These are phyloP conservation scores for Anneissia japonica DNA, from an alignment of 35 echinoderm and acorn worm species.

Conservation along the genomic window DNA sequence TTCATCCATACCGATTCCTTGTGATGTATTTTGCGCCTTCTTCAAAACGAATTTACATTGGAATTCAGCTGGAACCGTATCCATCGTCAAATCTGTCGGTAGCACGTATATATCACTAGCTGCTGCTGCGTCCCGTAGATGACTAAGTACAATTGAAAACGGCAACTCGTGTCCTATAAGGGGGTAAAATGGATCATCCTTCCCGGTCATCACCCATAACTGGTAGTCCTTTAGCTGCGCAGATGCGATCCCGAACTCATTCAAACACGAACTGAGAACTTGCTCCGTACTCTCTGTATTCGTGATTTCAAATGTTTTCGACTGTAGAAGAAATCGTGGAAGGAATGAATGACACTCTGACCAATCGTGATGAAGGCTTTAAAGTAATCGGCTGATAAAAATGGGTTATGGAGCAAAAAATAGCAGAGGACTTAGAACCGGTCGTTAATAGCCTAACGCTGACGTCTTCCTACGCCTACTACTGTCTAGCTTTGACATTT, in stretches of 20 bases:
- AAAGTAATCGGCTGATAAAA: not conserved
- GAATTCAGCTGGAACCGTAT: conserved; percentile 56
- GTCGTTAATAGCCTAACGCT: not conserved
- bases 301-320: conserved; percentile 58
- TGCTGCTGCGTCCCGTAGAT: conserved; percentile 63
- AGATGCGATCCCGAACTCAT: conserved; percentile 53
- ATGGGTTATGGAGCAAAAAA: not conserved
- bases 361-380: not conserved
- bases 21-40: conserved; percentile 31
- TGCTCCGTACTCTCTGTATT: conserved; percentile 50
- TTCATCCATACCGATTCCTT: conserved; percentile 38
- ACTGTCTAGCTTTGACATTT: not conserved
- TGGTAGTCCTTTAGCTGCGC: conserved; percentile 53
- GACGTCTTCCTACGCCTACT: not conserved
- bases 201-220: conserved; percentile 92
- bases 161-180: conserved; percentile 94
- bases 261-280: conserved; percentile 44
- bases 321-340: conserved; percentile 12
- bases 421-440: not conserved
- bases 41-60: conserved; percentile 85
- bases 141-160: conserved; percentile 86
- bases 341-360: not conserved
- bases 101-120: conserved; percentile 56
- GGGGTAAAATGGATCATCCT: conserved; percentile 74
- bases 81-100: conserved; percentile 39